Conservation (phyloP, 2,113 vertebrate species). For the Syngnathus typhle region DNA sequence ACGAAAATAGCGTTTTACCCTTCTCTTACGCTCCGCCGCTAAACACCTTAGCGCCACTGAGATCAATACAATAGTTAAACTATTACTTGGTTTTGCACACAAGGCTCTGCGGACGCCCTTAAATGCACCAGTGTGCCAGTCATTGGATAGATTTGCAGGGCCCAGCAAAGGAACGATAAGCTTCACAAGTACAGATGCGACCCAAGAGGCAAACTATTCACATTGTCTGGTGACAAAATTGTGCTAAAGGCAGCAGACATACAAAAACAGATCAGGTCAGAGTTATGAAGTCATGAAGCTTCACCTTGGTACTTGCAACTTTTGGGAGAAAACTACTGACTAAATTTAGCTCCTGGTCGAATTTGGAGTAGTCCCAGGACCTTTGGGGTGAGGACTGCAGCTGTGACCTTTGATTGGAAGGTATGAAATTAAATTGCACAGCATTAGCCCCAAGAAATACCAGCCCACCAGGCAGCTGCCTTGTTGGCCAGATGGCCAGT, state of each 20-base stretch:
- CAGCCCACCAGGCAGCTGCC: no score
- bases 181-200: constrained; percentile 43
- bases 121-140: constrained; percentile 53
- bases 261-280: neutral
- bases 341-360: no score
- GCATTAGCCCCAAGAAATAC: no score
- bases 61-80: constrained; percentile 72
- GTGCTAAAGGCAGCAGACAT: constrained; percentile 11
- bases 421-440: no score
- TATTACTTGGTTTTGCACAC: constrained; percentile 57
- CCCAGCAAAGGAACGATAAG: constrained; percentile 17
- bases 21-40: constrained; percentile 50
- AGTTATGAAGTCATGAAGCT: neutral
- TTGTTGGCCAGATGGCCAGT: no score
- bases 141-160: constrained; percentile 59
- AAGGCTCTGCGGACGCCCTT: constrained; percentile 45
- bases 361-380: no score
- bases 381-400: no score
- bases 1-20: constrained; percentile 47
- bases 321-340: neutral
- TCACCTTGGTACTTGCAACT: neutral
- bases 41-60: constrained; percentile 60
- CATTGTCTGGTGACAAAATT: constrained; percentile 26
- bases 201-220: constrained; percentile 16
- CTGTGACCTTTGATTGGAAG: no score